Evolutionary conservation across 2,797 vertebrate species (phyloP).

Genomic region (Hoplostethus mediterraneus): DNA sequence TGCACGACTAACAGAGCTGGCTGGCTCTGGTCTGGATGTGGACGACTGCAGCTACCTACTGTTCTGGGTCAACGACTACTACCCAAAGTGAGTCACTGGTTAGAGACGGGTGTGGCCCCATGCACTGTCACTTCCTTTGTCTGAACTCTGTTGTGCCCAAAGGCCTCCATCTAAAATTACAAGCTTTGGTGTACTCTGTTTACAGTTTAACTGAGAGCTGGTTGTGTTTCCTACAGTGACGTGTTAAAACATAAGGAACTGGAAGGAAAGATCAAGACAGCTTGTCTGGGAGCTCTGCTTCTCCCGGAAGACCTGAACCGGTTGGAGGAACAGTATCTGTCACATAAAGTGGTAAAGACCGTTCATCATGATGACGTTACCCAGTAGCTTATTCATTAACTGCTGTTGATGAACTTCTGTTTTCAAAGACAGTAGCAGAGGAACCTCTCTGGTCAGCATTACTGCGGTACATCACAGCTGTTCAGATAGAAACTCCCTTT

Average conservation of each 20-base stretch:
- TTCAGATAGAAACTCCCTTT: too few relatives aligned
- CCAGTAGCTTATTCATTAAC: too few relatives aligned
- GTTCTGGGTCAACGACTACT: constrained; percentile 86
- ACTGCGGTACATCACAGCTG: too few relatives aligned
- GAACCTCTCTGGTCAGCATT: too few relatives aligned
- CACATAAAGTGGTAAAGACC: constrained; percentile 56
- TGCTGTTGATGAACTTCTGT: too few relatives aligned
- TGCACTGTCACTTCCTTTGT: neutral
- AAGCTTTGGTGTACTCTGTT: too few relatives aligned
- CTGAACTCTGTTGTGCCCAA: neutral
- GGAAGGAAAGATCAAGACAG: constrained; percentile 75
- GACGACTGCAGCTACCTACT: constrained; percentile 88
- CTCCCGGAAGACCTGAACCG: neutral
- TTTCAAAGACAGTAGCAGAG: too few relatives aligned
- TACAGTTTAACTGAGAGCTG: too few relatives aligned
- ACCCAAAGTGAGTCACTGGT: constrained; percentile 86
- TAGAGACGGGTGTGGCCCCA: too few relatives aligned
- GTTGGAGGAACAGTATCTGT: constrained; percentile 64
- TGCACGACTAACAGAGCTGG: constrained; percentile 65
- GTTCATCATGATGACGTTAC: too few relatives aligned
- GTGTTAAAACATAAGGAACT: constrained; percentile 85
- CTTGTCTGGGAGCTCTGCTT: constrained; percentile 77
- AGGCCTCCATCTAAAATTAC: too few relatives aligned
- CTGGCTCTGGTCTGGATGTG: constrained; percentile 72
- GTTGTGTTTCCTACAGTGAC: constrained; percentile 78